Base-by-base conservation (phyloP, 2,113 vertebrate species). In the Sceloporus tristichus region DNA sequence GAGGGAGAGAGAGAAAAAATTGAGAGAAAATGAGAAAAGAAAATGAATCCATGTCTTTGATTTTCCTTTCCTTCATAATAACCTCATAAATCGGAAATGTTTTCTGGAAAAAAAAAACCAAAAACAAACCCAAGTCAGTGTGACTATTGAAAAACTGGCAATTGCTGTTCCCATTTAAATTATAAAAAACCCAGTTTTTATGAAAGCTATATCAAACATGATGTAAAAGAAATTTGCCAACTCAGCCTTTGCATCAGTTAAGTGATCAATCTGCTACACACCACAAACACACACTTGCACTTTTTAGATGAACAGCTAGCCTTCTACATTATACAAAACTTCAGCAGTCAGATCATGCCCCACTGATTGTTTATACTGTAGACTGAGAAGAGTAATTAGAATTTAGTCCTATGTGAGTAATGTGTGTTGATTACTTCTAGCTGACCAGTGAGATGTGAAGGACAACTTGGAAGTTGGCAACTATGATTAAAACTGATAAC, bases 371-470 rank as follows among this genome's bases (percentile, higher is more conserved):
- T 94, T 93, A 74, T 74, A 56, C 59, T n/a, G 84, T 91, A 91
- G 91, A 66, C 86, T 82, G 92, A 90, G 90, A 82, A 16, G 84
- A 91, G 87, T 95, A 95, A 96, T 96, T 95, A 95, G 95, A 93
- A 88, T 75, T 53, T 90, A 93, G 89, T 91, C 2, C 8, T 87
- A 81, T 40, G 89, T 88, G 91, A 95, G 93, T 96, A 92, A 92
- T 93, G 89, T 82, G 21, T 86, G 92, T 93, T 92, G 95, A 96
- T 93, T 92, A 96, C 94, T 90, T 91, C 85, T 94, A 92, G 96
- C 94, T 95, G 97, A 95, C 94, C 96, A 96, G 94, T 94, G 95
- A 95, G 88, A 95, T 95, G 96, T 97, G 97, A 98, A 98, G 97
- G 98, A 96, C 95, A 90, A 91, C 93, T 89, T 90, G 93, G 87